Percentiles rank a stretch among this genome's conserved stretches.
These are phyloP conservation scores for Phrixothrix hirtus DNA, from an alignment of 2,888 invertebrate species.

Conservation along the genomic window DNA sequence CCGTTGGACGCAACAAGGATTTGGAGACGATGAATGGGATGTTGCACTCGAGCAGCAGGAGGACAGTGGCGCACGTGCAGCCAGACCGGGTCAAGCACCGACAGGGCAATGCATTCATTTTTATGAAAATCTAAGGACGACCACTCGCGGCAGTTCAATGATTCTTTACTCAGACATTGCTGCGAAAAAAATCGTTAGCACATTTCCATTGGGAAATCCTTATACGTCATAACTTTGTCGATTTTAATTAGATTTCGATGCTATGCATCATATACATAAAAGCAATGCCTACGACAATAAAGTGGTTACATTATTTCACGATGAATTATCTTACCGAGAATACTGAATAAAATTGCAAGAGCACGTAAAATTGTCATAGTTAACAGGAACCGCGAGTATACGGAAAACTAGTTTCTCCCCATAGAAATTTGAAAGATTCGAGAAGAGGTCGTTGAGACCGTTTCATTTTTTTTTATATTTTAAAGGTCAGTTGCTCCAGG, in stretches of 20 bases:
- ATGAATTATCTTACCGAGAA: no score
- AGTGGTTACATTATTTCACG: constrained; percentile 1
- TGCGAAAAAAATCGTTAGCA: constrained; percentile 32
- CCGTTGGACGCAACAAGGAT: constrained; percentile 16
- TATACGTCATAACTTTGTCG: constrained; percentile 13
- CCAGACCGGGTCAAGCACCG: constrained; percentile 48
- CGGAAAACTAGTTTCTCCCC: constrained; percentile 44
- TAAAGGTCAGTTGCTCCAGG: constrained; percentile 54
- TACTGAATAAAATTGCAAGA: constrained; percentile 2
- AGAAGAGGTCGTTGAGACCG: constrained; percentile 50
- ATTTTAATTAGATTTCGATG: constrained; percentile 9
- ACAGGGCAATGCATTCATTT: constrained; percentile 59
- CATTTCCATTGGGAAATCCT: constrained; percentile 35
- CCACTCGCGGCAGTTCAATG: constrained; percentile 54
- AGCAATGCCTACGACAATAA: background rate
- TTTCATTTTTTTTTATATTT: constrained; percentile 50
- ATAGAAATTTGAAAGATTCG: constrained; percentile 41
- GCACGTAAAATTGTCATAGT: background rate
- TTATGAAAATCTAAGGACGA: constrained; percentile 62
- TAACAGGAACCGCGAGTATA: background rate
- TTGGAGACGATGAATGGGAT: constrained; percentile 35
- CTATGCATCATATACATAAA: background rate
- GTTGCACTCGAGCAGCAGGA: constrained; percentile 35
- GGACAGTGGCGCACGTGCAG: constrained; percentile 38
- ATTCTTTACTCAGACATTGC: constrained; percentile 37